Percentiles rank a stretch among this genome's conserved stretches.
Conservation (phyloP, 2,113 vertebrate genomes). For the Sebastes fasciatus region DNA sequence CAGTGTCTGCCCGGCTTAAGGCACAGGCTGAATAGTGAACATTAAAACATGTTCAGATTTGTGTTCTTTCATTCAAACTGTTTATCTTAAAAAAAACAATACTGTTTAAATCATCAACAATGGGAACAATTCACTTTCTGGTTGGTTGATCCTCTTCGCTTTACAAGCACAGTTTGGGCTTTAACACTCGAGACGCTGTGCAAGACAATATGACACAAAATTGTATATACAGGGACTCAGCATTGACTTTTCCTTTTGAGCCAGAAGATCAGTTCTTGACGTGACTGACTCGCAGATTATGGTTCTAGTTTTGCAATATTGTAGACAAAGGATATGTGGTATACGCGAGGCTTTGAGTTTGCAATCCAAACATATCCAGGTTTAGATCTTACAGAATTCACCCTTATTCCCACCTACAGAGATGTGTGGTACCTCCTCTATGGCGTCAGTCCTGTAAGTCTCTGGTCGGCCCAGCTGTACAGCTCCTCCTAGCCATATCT, state of each 20-base stretch:
- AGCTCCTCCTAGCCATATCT: not conserved
- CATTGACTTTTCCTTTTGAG: conserved; percentile 26
- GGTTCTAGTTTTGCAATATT: conserved; percentile 17
- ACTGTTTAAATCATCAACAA: conserved; percentile 24
- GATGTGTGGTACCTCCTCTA: conserved; percentile 27
- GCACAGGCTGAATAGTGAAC: conserved; percentile 23
- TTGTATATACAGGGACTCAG: conserved; percentile 52
- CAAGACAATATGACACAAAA: conserved; percentile 36
- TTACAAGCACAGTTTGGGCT: conserved; percentile 71
- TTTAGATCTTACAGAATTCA: conserved; percentile 14
- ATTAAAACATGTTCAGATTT: conserved; percentile 69
- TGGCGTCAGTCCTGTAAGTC: not conserved
- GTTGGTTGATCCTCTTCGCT: conserved; percentile 44
- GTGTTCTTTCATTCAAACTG: conserved; percentile 64
- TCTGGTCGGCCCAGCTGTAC: conserved; percentile 5
- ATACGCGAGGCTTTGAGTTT: conserved; percentile 20
- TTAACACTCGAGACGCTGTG: conserved; percentile 75
- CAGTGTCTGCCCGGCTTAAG: not conserved
- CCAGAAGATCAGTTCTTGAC: conserved; percentile 32
- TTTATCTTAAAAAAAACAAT: conserved; percentile 39
- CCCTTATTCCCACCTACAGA: conserved; percentile 5
- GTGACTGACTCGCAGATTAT: conserved; percentile 11
- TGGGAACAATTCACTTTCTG: conserved; percentile 21
- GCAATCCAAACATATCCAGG: conserved; percentile 41
- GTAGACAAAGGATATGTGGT: conserved; percentile 20